Evolutionary conservation across 2,113 vertebrate genomes (phyloP).

Genomic region (Columba livia): DNA sequence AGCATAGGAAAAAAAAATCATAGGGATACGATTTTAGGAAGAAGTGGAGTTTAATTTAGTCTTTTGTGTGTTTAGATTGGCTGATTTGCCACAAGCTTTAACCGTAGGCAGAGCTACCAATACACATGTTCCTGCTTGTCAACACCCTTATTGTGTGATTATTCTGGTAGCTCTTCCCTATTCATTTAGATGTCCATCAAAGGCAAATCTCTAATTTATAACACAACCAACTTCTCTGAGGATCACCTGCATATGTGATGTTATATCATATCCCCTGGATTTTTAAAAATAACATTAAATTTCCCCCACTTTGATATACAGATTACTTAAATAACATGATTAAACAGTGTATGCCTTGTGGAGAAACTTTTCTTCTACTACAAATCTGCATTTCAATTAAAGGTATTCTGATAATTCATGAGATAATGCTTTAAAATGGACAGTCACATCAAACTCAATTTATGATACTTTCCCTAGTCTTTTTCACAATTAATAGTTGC

Average conservation of each 20-base stretch:
- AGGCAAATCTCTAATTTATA: neutral
- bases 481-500: neutral
- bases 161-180: neutral
- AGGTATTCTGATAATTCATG: neutral
- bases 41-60: neutral
- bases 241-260: neutral
- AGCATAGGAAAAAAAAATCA: neutral
- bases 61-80: neutral
- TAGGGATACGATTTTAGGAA: neutral
- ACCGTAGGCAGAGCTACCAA: neutral
- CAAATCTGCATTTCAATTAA: neutral
- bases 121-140: neutral
- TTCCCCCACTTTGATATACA: neutral
- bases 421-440: neutral
- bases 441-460: neutral
- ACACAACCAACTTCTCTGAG: neutral
- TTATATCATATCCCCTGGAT: neutral
- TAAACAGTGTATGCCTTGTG: neutral
- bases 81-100: neutral
- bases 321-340: neutral
- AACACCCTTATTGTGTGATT: neutral
- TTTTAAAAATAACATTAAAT: neutral
- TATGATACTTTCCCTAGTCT: neutral
- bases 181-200: neutral
- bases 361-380: neutral